Evolutionary conservation across 2,797 vertebrate genomes (phyloP), one percentile per base, ranked within the genome.

Genomic region (Poeciliopsis paucimaculata): DNA sequence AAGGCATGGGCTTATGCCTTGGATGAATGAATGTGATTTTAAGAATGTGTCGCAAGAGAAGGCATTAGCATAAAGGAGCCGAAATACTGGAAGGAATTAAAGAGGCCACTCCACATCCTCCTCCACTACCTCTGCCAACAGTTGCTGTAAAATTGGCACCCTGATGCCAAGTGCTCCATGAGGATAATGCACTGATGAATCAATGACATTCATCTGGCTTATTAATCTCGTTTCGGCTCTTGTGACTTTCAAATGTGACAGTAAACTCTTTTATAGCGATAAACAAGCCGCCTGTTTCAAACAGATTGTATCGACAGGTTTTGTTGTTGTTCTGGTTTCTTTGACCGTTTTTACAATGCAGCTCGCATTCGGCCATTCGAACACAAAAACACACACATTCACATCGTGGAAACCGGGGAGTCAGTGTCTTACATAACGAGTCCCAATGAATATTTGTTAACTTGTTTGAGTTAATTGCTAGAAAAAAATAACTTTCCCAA

Each of bases 161-260:
- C 18, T 66, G 34, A 66, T 66, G 18, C 64, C 36, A 68, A 26
- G 64, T 26, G 36, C 23, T 41, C 36, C 16, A 8, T 15, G 39
- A 71, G 26, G 13, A 71, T 28, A 45, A 71, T 28, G 18, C 26
- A 7, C 5, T n/a, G 15, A 26, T 15, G 26, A n/a, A 41, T 45
- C 68, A n/a, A 7, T 28, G 41, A 71, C 41, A 16, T 76, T 28
- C 28, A n/a, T 20, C 36, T 46, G 47, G 28, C 41, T 85, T 73
- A 77, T 83, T 84, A 80, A 13, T 73, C 77, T 51, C 49, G 23
- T 23, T 49, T 64, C 47, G n/a, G 3, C 79, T 57, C 64, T n/a
- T 66, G 55, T 76, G 74, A 23, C 43, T 76, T 72, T 78, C 43
- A 77, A 31, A 12, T 28, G 53, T 36, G 71, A 28, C 23, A 53